These are phyloP conservation scores for Montipora foliosa DNA, from an alignment of 64 coral and sea anemone species.

Conservation along the genomic window DNA sequence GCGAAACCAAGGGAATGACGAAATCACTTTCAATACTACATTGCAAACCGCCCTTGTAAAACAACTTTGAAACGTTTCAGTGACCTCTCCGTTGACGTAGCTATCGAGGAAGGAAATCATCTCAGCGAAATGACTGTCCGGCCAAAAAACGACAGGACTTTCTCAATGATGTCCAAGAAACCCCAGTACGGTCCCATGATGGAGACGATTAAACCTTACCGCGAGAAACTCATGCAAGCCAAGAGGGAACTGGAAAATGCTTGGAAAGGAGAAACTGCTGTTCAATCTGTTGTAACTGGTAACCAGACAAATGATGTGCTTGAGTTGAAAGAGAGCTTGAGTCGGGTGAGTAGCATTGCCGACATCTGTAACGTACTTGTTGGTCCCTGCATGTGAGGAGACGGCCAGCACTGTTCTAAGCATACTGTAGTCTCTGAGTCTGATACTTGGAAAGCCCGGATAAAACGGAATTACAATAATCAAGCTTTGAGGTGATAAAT, in stretches of 20 bases:
- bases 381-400: no score
- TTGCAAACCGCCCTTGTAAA: no score
- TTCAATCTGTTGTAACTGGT: constrained; percentile 1
- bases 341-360: neutral
- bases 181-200: constrained; percentile 78
- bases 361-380: no score
- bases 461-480: neutral
- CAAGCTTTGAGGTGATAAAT: neutral
- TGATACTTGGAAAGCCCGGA: no score
- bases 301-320: neutral
- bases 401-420: no score
- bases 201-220: constrained; percentile 65
- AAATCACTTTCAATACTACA: no score
- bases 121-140: constrained; percentile 54
- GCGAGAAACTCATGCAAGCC: constrained; percentile 72
- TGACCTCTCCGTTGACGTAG: constrained; percentile 79
- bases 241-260: constrained; percentile 71
- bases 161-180: constrained; percentile 75
- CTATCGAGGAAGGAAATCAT: constrained; percentile 69
- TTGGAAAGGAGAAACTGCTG: constrained; percentile 37
- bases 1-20: no score
- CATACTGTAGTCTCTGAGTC: no score
- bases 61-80: constrained; percentile 21
- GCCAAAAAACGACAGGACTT: constrained; percentile 57
- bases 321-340: constrained; percentile 22